Evolutionary conservation across 2,113 vertebrate genomes (phyloP), one percentile per base, ranked within the genome.

Genomic region (Dascyllus trimaculatus): DNA sequence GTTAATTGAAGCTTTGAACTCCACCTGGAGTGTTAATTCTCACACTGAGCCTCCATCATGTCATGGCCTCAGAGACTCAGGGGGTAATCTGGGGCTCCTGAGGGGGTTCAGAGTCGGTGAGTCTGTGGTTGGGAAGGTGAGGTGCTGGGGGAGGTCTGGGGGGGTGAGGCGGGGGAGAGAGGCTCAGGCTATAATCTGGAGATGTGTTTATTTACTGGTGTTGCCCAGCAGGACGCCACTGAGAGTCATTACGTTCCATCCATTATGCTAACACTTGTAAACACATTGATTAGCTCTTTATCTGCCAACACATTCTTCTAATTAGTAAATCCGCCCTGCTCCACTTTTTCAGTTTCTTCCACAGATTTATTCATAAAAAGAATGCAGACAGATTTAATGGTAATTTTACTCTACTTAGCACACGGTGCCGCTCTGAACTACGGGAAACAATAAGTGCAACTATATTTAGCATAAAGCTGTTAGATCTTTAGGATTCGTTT

Each of bases 201-300:
- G 45, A 57, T 58, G 75, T 75, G 58, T 85, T 78, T 88, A 72
- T 84, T 88, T 32, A 78, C 71, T 80, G 54, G 57, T 59, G 26
- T 63, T 58, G 40, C 32, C 25, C 76, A 43, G 65, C 71, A 73
- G 77, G 62, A 67, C 67, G 73, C 57, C 76, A 65, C 24, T 68
- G 43, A 77, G 46, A 29, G 78, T 56, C 63, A 75, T 83, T 87
- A 75, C 49, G 57, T 11, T 6, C 22, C 49, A 61, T 57, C 69
- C 53, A 66, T 80, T 81, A 79, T 76, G 73, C 25, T 71, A 68
- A 85, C 82, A 56, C 40, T 53, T 51, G 71, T 71, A 74, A 79
- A 80, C 76, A 81, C 59, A 83, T 71, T 62, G 77, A 87, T 88
- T 76, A 70, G 74, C 58, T 21, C 40, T 63, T 73, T 81, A 77